phyloP scores from a whole-genome alignment of 1,140 invertebrate species.

The Aphidius ervi region DNA sequence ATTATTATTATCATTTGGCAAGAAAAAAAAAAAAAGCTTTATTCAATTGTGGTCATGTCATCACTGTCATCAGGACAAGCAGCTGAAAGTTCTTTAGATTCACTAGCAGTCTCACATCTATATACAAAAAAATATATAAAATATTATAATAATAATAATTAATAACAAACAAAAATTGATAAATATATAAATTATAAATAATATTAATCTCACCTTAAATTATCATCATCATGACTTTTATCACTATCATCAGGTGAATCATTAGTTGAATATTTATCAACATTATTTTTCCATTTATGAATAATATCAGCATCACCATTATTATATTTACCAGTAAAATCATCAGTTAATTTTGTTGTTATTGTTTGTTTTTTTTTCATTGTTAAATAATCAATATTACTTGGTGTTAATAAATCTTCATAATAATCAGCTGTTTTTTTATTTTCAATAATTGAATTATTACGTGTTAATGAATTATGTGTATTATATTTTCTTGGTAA shows the following conservation, averaged over 20 bases:
- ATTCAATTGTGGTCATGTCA: too few relatives aligned
- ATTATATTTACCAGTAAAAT: constrained; percentile 28
- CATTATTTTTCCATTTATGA: constrained; percentile 30
- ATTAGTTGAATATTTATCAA: constrained; percentile 20
- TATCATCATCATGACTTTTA: constrained; percentile 25
- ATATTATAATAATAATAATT: not conserved
- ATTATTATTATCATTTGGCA: too few relatives aligned
- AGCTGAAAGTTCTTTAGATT: constrained; percentile 27
- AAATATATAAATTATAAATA: not conserved
- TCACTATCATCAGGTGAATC: constrained; percentile 26
- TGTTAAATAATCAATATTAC: constrained; percentile 34
- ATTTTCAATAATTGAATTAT: too few relatives aligned
- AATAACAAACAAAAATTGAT: not conserved
- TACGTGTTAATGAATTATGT: too few relatives aligned
- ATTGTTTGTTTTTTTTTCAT: constrained; percentile 20
- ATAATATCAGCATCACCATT: constrained; percentile 14
- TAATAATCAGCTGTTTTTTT: constrained; percentile 45
- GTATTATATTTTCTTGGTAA: constrained; percentile 32
- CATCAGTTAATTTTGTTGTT: too few relatives aligned
- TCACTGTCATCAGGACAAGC: constrained; percentile 20
- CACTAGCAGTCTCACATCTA: constrained; percentile 26
- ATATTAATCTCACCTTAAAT: constrained; percentile 20
- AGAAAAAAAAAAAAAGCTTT: too few relatives aligned
- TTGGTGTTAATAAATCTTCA: constrained; percentile 44
- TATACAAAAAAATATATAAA: constrained; percentile 18